Evolutionary conservation across 2,113 vertebrate species (phyloP), one percentile per base, ranked within the genome.

Genomic region (Mionectes macconnelli): DNA sequence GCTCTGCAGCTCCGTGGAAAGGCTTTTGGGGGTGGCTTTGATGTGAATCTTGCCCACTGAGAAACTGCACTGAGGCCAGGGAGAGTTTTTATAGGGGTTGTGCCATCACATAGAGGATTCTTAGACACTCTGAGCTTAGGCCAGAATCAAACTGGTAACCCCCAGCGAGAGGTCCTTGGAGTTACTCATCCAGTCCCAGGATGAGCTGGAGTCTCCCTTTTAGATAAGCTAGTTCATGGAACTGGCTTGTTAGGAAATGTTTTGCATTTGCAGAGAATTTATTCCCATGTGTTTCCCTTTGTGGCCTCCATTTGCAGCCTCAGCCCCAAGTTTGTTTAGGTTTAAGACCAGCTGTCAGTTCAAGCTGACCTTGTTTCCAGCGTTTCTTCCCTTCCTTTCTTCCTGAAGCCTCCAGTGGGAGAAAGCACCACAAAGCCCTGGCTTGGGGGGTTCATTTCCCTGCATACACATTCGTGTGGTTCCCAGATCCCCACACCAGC

Each of bases 381-480:
- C 9, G 16, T 69, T 85, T 83, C 40, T 72, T 42, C 12, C n/a
- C 24, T 42, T 82, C 12, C 40, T 77, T 84, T 93, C 57, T 77
- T 23, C 68, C 59, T 22, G 28, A 76, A 79, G 33, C 49, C 35
- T 76, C 72, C 37, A 19, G 22, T 40, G 67, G 31, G 55, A 49
- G 70, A 27, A 62, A 55, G 31, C 31, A 14, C 24, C 20, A 6
- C 21, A 22, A 22, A 23, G 21, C 60, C 47, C 1, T 35, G 31
- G 0, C 53, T 30, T 35, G 9, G n/a, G 30, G 33, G 14, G 20
- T 57, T 75, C 4, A 2, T 76, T 79, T 87, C 22, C 14, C 33
- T 84, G 40, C 12, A 0, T 5, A 3, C n/a, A 12, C 4, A 2
- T 77, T 87, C 13, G 4, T 7, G 8, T 76, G 12, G 6, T 20